A percentile compares a stretch with the other conserved stretches of the same genome.
These are phyloP conservation scores for Polymixis lichenea DNA, from an alignment of 2,888 invertebrate genomes.

Conservation along the genomic window DNA sequence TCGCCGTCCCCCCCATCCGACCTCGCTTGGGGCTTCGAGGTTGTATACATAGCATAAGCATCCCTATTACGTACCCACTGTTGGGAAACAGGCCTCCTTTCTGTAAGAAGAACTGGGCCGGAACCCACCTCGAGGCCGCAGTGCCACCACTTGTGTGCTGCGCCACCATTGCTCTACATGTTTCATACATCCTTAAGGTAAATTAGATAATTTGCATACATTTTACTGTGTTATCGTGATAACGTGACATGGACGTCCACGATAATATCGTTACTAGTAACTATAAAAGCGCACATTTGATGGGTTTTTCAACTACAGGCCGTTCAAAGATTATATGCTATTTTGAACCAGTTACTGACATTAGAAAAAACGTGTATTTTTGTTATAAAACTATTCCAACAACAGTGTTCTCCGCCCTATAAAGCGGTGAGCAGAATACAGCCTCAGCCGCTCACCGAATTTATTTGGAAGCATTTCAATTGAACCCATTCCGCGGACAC, in stretches of 20 bases:
- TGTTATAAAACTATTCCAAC: neutral
- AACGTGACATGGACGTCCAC: neutral
- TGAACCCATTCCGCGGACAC: conserved; percentile 37
- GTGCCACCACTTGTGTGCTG: no score
- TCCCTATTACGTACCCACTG: no score
- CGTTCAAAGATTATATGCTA: neutral
- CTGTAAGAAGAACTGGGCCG: no score
- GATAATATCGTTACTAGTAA: neutral
- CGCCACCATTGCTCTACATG: no score
- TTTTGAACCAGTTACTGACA: neutral
- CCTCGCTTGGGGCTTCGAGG: no score
- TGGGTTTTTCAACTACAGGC: neutral
- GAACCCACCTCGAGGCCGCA: no score
- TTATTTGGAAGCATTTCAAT: conserved; percentile 53
- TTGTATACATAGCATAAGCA: no score
- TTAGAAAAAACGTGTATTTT: neutral
- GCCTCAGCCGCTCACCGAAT: conserved; percentile 25
- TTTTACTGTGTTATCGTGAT: neutral
- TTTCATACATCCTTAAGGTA: neutral
- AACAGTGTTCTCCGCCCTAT: conserved; percentile 3
- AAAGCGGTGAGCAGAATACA: neutral
- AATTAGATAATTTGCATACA: neutral
- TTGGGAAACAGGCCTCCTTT: no score
- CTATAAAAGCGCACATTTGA: neutral
- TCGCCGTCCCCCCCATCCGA: neutral